These are phyloP conservation scores for Desmophyllum pertusum DNA, from an alignment of 92 coral and sea anemone species.

Conservation along the genomic window DNA sequence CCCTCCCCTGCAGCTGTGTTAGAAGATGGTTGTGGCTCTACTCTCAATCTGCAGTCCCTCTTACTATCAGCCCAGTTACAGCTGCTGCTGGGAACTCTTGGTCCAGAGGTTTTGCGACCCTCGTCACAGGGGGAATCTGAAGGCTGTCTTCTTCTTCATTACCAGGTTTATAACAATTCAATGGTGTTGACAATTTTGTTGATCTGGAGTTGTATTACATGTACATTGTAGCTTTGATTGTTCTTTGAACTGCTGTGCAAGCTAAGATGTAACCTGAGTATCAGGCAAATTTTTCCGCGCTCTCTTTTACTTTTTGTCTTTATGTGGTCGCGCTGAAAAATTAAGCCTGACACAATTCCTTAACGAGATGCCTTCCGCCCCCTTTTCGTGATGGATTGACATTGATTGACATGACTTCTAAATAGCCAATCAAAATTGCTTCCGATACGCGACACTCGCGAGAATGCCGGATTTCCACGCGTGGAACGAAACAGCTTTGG, in stretches of 20 bases:
- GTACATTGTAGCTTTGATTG: neutral
- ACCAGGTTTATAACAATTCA: conserved; percentile 61
- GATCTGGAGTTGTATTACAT: neutral
- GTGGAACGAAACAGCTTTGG: too few relatives aligned
- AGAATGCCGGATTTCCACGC: too few relatives aligned
- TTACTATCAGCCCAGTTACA: conserved; percentile 73
- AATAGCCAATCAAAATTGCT: too few relatives aligned
- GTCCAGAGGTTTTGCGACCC: conserved; percentile 75
- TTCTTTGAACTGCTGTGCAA: neutral
- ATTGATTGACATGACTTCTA: too few relatives aligned
- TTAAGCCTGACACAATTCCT: too few relatives aligned
- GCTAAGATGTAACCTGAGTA: neutral
- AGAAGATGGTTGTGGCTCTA: conserved; percentile 1
- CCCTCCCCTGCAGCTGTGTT: neutral
- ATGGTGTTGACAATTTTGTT: neutral
- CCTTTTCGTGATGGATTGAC: too few relatives aligned
- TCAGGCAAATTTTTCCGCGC: too few relatives aligned
- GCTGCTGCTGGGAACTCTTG: conserved; percentile 83
- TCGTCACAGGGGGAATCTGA: conserved; percentile 65
- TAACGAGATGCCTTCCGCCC: too few relatives aligned
- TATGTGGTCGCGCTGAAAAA: too few relatives aligned
- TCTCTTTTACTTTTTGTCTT: too few relatives aligned
- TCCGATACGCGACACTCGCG: too few relatives aligned
- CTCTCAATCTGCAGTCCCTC: conserved; percentile 60
- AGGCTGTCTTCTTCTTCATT: conserved; percentile 74